Percentiles rank a stretch among this genome's conserved stretches.
These are phyloP conservation scores for Melanerpes aurifrons DNA, from an alignment of 2,113 vertebrate species.

Conservation along the genomic window DNA sequence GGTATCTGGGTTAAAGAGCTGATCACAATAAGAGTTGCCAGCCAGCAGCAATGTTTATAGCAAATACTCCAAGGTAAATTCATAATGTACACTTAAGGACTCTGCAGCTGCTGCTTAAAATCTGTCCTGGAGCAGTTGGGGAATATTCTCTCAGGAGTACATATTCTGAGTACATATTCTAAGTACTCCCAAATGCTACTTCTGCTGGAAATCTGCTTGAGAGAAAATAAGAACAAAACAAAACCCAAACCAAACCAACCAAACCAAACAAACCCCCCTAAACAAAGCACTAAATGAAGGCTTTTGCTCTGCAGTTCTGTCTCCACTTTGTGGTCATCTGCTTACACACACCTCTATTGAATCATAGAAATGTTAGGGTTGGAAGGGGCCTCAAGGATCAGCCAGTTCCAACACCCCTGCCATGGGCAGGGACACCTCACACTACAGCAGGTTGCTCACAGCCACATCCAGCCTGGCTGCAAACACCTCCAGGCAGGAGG, in stretches of 20 bases:
- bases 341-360: not conserved
- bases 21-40: not conserved
- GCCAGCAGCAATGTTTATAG: not conserved
- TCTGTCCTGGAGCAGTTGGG: conserved; percentile 43
- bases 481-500: too few species aligned
- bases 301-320: not conserved
- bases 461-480: too few species aligned
- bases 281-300: not conserved
- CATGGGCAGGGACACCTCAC: too few species aligned
- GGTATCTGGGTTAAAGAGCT: conserved; percentile 5
- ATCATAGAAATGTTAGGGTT: too few species aligned
- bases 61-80: not conserved
- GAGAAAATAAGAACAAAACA: not conserved
- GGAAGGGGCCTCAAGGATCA: too few species aligned
- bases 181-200: not conserved
- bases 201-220: not conserved
- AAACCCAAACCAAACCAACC: too few species aligned
- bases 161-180: conserved; percentile 12
- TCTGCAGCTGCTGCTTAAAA: conserved; percentile 41
- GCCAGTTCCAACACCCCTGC: too few species aligned
- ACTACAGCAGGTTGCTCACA: too few species aligned
- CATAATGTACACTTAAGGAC: not conserved
- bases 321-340: not conserved
- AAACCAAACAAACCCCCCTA: too few species aligned
- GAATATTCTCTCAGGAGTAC: conserved; percentile 49